phyloP scores from a whole-genome alignment of 2,797 vertebrate genomes.

The Cyprinodon diabolis region DNA sequence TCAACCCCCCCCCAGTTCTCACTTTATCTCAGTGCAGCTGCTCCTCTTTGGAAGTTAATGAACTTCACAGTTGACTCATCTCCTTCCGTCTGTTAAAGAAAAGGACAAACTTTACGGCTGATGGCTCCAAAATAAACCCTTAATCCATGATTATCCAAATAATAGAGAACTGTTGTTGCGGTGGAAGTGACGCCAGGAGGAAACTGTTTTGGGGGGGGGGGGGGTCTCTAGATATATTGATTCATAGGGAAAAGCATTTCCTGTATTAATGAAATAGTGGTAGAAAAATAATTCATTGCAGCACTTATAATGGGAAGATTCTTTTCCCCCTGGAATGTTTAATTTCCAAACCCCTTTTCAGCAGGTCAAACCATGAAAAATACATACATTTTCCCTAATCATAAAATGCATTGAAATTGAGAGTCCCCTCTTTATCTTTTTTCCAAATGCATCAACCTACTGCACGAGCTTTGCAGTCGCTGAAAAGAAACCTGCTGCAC shows the following conservation, averaged over 20 bases:
- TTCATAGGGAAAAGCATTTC: neutral
- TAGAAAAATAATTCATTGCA: no score
- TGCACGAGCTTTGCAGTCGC: no score
- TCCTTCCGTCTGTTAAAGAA: constrained; percentile 44
- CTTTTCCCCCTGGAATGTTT: neutral
- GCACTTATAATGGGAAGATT: neutral
- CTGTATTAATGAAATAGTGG: neutral
- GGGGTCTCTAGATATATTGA: neutral
- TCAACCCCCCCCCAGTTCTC: constrained; percentile 45
- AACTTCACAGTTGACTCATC: constrained; percentile 63
- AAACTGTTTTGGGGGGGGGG: neutral
- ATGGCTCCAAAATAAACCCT: constrained; percentile 25
- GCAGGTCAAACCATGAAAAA: no score
- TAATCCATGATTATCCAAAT: constrained; percentile 12
- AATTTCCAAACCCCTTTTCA: no score
- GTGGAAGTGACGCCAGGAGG: neutral
- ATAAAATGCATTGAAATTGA: no score
- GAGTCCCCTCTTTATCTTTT: no score
- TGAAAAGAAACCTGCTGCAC: no score
- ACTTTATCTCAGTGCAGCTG: constrained; percentile 47
- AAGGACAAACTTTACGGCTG: constrained; percentile 33
- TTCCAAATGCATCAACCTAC: no score
- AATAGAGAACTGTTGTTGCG: neutral
- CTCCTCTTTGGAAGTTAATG: constrained; percentile 70
- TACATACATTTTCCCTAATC: no score